Conservation (phyloP, 2,888 invertebrate genomes). For the Cremastobaeus sp. region DNA sequence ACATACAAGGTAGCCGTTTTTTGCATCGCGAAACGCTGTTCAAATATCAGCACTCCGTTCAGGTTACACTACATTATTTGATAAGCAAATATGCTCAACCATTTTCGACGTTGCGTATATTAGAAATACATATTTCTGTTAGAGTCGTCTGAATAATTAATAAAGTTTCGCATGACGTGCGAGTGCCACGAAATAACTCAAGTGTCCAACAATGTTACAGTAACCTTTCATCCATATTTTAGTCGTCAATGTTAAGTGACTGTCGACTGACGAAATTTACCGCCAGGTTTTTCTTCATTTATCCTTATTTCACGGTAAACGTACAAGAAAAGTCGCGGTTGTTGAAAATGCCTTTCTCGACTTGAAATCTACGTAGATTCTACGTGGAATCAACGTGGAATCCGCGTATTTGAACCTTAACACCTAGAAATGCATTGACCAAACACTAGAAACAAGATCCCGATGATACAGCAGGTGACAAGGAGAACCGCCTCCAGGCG, state of each 20-base stretch:
- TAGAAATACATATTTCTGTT: conserved; percentile 54
- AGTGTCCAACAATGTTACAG: conserved; percentile 37
- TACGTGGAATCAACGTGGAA: too few species aligned
- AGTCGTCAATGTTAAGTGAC: conserved; percentile 13
- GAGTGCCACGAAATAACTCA: conserved; percentile 26
- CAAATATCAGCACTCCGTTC: conserved; percentile 13
- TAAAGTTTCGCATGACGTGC: conserved; percentile 46
- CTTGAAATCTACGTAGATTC: too few species aligned
- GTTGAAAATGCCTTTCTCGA: too few species aligned
- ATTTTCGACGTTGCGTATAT: conserved; percentile 45
- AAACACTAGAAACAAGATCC: conserved; percentile 57
- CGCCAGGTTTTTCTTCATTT: too few species aligned
- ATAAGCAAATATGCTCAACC: conserved; percentile 34
- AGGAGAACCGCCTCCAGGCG: conserved; percentile 76
- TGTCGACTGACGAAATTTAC: conserved; percentile 14
- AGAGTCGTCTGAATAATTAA: conserved; percentile 50
- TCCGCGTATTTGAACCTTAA: too few species aligned
- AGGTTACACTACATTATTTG: conserved; percentile 28
- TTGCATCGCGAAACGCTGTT: conserved; percentile 19
- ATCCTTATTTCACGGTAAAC: too few species aligned
- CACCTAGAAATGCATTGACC: too few species aligned
- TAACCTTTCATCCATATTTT: conserved; percentile 18
- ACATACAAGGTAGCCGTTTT: conserved; percentile 11
- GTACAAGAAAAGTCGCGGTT: too few species aligned
- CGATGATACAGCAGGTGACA: conserved; percentile 70